A percentile compares a stretch with the other conserved stretches of the same genome.
phyloP scores from a whole-genome alignment of 2,888 invertebrate genomes.

The Hoplodrina ambigua region DNA sequence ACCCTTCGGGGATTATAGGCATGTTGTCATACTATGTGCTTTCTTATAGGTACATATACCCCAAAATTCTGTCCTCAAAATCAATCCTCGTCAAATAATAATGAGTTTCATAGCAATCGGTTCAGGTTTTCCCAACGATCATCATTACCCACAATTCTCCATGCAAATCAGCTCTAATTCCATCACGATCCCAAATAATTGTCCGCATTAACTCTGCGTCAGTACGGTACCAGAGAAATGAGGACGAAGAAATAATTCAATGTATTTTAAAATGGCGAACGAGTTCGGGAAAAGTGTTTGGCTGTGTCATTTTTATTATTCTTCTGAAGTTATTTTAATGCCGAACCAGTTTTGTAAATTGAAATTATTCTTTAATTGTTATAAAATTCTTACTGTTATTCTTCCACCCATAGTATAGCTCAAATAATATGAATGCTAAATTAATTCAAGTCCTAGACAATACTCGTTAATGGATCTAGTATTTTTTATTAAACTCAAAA shows the following conservation, averaged over 20 bases:
- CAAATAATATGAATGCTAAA: no score
- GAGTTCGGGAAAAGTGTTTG: slow-evolving; percentile 4
- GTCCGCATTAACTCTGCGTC: slow-evolving; percentile 23
- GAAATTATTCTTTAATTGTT: no score
- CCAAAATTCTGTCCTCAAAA: not conserved
- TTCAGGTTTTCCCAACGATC: slow-evolving; percentile 18
- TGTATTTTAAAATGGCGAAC: slow-evolving; percentile 39
- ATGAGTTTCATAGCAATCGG: slow-evolving; percentile 12
- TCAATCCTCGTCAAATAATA: not conserved
- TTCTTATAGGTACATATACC: not conserved
- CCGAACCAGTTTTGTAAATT: not conserved
- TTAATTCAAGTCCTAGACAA: no score
- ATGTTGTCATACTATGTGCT: no score
- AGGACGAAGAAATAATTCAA: slow-evolving; percentile 30
- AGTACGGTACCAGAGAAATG: slow-evolving; percentile 27
- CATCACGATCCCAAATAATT: slow-evolving; percentile 51
- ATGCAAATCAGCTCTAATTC: slow-evolving; percentile 49
- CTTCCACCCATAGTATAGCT: no score
- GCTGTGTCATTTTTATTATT: no score
- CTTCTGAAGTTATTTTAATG: not conserved
- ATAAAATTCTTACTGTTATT: no score
- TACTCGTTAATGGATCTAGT: no score
- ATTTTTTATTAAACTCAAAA: no score
- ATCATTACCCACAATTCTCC: slow-evolving; percentile 34
- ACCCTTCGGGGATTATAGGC: no score